Percentiles rank a stretch among this genome's conserved stretches.
These are phyloP conservation scores for Dromaius novaehollandiae DNA, from an alignment of 2,113 vertebrate genomes.

Conservation along the genomic window DNA sequence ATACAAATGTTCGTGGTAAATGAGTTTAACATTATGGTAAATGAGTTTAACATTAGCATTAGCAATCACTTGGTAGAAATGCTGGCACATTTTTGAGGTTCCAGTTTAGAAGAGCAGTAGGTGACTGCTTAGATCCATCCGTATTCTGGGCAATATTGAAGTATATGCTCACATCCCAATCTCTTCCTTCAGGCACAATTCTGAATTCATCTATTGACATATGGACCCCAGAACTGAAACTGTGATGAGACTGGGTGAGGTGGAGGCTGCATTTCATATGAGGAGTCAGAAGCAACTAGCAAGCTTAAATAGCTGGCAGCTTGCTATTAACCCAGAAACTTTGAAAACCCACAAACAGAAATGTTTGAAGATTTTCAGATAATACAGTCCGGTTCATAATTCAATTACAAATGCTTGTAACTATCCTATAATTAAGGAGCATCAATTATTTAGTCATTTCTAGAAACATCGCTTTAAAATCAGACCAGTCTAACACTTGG, in stretches of 20 bases:
- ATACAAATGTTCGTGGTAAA: not conserved
- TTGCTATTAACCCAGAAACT: not conserved
- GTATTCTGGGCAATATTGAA: rapidly evolving
- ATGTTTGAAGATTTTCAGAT: not conserved
- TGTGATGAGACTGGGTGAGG: not conserved
- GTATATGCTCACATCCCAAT: not conserved
- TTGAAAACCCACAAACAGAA: not conserved
- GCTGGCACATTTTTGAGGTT: not conserved
- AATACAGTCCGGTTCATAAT: not conserved
- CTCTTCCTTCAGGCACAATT: not conserved
- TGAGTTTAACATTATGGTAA: not conserved
- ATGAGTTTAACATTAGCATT: not conserved
- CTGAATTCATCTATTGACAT: not conserved
- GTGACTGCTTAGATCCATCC: not conserved
- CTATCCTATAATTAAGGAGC: not conserved
- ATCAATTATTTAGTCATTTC: not conserved
- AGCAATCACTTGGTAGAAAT: not conserved
- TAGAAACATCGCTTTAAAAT: not conserved
- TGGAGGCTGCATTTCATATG: not conserved
- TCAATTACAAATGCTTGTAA: not conserved
- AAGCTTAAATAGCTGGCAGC: not conserved
- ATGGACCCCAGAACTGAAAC: not conserved
- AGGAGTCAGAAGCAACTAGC: not conserved
- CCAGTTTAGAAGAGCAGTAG: not conserved
- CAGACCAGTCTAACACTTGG: not conserved